Evolutionary conservation across 2,113 vertebrate species (phyloP).

Genomic region (Dicrurus megarhynchus): DNA sequence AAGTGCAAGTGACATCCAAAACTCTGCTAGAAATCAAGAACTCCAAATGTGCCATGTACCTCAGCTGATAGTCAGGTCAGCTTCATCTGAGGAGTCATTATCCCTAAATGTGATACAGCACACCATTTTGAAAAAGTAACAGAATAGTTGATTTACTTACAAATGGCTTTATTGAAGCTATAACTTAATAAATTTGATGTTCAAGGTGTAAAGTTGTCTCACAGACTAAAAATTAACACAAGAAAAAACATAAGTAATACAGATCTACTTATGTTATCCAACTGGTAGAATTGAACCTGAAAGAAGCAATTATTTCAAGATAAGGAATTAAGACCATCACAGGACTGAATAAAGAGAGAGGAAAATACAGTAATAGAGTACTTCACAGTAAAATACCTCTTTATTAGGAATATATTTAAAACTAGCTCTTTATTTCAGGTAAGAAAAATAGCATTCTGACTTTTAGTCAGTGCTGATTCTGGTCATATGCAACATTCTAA

Average conservation of each 20-base stretch:
- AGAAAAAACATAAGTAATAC: not conserved
- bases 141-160: not conserved
- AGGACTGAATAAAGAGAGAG: not conserved
- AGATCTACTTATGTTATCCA: not conserved
- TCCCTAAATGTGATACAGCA: not conserved
- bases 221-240: not conserved
- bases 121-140: not conserved
- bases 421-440: conserved; percentile 39
- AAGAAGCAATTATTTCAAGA: not conserved
- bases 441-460: conserved; percentile 61
- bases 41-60: not conserved
- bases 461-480: conserved; percentile 18
- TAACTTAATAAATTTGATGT: conserved; percentile 6
- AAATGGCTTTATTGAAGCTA: conserved; percentile 26
- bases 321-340: not conserved
- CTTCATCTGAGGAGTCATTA: not conserved
- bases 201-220: not conserved
- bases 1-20: not conserved
- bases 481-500: not conserved
- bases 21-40: not conserved
- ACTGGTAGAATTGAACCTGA: not conserved
- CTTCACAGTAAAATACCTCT: conserved; percentile 55
- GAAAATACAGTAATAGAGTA: conserved; percentile 16
- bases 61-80: not conserved
- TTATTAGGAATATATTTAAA: conserved; percentile 54